These are phyloP conservation scores for Teleopsis dalmanni DNA, from an alignment of 1,140 invertebrate species.

Conservation along the genomic window DNA sequence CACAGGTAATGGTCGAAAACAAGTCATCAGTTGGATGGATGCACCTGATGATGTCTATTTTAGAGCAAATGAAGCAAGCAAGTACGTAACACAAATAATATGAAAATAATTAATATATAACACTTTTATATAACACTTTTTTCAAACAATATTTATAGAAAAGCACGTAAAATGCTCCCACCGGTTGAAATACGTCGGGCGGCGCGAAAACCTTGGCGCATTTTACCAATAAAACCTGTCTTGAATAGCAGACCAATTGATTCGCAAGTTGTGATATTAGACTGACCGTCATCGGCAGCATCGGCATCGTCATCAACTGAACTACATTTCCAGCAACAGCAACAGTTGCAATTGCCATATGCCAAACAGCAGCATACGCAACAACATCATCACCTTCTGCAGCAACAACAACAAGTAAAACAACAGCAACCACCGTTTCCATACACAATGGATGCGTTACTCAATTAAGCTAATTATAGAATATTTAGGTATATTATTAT, in stretches of 20 bases:
- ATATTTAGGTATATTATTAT: neutral
- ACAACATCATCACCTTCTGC: constrained; percentile 13
- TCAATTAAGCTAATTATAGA: constrained; percentile 46
- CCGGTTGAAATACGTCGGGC: constrained; percentile 75
- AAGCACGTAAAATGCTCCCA: constrained; percentile 71
- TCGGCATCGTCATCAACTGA: constrained; percentile 10
- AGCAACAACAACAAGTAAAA: constrained; percentile 16
- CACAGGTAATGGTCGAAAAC: constrained; percentile 61
- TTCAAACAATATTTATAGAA: constrained; percentile 50
- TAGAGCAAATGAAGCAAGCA: constrained; percentile 79
- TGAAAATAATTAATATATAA: neutral
- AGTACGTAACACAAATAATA: constrained; percentile 55
- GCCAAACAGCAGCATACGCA: constrained; percentile 15
- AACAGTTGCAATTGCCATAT: constrained; percentile 1
- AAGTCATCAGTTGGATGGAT: constrained; percentile 96
- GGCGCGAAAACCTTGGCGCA: constrained; percentile 84
- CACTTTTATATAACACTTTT: neutral
- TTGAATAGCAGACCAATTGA: constrained; percentile 43
- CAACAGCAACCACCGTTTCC: constrained; percentile 46
- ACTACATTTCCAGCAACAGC: constrained; percentile 6
- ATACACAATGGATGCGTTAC: constrained; percentile 56
- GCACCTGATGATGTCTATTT: constrained; percentile 96
- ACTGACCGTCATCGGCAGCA: constrained; percentile 50
- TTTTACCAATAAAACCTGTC: constrained; percentile 45
- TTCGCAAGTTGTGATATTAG: constrained; percentile 61